Evolutionary conservation across 2,888 invertebrate genomes (phyloP), one percentile per base, ranked within the genome.

Genomic region (Cylloceria caligata): DNA sequence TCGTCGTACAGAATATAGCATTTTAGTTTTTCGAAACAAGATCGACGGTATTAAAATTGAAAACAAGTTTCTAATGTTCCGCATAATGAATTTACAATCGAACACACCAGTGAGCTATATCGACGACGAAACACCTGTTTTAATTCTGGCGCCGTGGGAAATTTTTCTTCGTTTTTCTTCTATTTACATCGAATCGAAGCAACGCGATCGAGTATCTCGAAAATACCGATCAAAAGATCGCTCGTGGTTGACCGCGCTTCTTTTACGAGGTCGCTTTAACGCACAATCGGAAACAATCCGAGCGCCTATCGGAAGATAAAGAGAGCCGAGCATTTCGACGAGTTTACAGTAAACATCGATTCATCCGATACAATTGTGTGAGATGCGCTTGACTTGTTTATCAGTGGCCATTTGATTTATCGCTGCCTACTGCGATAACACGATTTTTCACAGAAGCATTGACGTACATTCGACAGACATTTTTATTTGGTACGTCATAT

Each of bases 291-390:
- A 57, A 27, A 19, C 39, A 13, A 71, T 71, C 55, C 27, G n/a
- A 49, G 52, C 36, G 57, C 27, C 42, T 57, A 71, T 16, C 45
- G 57, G 57, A 57, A 45, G 45, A 57, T 27, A 71, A 42, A 42
- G 42, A 57, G 4, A 3, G 4, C 0, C 49, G 21, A 57, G 57
- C 42, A 57, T 30, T 30, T 27, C 24, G 42, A 27, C 16, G 30
- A 34, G 19, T 13, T 11, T 16, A 19, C 30, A 36, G 65, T 78
- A 78, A 78, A 78, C 72, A 78, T 69, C 7, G 49, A 45, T 71
- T 71, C 27, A 27, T 57, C 57, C 42, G 19, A 57, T 62, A 79
- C 57, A 27, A 60, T 68, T 60, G 52, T 79, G 34, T 49, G 60
- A 34, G 11, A 49, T 52, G 39, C 36, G 30, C 27, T 60, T n/a